Evolutionary conservation across 2,113 vertebrate species (phyloP), one percentile per base, ranked within the genome.

Genomic region (Himantopus leucocephalus): DNA sequence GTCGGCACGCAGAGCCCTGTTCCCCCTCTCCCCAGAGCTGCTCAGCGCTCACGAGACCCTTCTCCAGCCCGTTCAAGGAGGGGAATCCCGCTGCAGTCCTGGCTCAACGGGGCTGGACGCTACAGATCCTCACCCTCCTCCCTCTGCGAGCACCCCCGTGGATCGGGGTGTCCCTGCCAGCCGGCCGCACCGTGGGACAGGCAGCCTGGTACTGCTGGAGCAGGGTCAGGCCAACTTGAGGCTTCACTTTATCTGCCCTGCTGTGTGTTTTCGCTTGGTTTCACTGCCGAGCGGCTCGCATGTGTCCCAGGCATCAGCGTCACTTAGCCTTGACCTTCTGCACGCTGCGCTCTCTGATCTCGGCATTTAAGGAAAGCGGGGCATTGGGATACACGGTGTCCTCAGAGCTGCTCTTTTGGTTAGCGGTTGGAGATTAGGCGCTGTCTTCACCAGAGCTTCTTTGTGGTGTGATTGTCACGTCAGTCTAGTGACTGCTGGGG

Each of bases 301-400:
- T 64, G 24, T 19, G 73, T 85, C 89, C 80, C 58, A 48, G 89
- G 87, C 96, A 62, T 88, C 91, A n/a, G 77, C 91, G 58, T 97
- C 94, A 85, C 77, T 73, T 50, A 19, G 81, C 94, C 86, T 21
- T 95, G 94, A 95, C 87, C 87, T 96, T 85, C 91, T 85, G 86
- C 58, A 16, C 11, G 0, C 89, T 8, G 41, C 2, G 1, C 75
- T 88, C 45, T 2, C 77, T 94, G 66, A 79, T 95, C 93, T 75
- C 39, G 8, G 83, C 55, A 11, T 70, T 62, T 45, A 60, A 91
- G 91, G 91, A 68, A 22, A 88, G 90, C 73, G 5, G 79, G 84
- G 70, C 71, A 20, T 47, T 23, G 63, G 78, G 74, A 78, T 85
- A 90, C 66, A 6, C 2, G 0, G 18, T 50, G 97, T 95, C 91